A percentile compares a stretch with the other conserved stretches of the same genome.
phyloP scores from a whole-genome alignment of 2,888 invertebrate genomes.

The Lithosia quadra region DNA sequence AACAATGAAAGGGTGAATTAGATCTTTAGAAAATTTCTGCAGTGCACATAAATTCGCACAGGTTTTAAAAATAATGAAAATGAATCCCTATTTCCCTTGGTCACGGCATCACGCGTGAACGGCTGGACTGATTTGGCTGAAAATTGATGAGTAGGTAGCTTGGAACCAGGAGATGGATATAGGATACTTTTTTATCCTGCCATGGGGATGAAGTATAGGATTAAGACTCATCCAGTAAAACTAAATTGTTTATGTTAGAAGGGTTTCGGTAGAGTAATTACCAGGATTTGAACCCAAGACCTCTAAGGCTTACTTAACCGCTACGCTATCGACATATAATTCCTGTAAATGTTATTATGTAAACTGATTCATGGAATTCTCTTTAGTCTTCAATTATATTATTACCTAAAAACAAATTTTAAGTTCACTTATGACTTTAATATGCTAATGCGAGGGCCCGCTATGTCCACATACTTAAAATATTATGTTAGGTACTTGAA shows the following conservation, averaged over 20 bases:
- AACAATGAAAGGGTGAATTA: not conserved
- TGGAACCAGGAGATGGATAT: no score
- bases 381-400: constrained; percentile 25
- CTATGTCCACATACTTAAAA: constrained; percentile 26
- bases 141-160: no score
- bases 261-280: no score
- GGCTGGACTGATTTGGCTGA: no score
- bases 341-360: not conserved
- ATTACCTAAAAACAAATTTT: constrained; percentile 33
- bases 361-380: not conserved
- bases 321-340: not conserved
- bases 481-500: constrained; percentile 1
- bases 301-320: no score
- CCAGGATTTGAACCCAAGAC: not conserved
- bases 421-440: constrained; percentile 24
- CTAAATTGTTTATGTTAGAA: no score
- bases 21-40: not conserved
- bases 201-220: no score
- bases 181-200: no score
- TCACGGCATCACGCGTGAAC: no score
- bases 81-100: no score
- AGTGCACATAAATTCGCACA: no score
- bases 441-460: constrained; percentile 47
- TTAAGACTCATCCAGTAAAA: no score
- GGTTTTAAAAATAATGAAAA: not conserved